A percentile compares a stretch with the other conserved stretches of the same genome.
phyloP scores from a whole-genome alignment of 2,113 vertebrate genomes.

The Scophthalmus maximus region DNA sequence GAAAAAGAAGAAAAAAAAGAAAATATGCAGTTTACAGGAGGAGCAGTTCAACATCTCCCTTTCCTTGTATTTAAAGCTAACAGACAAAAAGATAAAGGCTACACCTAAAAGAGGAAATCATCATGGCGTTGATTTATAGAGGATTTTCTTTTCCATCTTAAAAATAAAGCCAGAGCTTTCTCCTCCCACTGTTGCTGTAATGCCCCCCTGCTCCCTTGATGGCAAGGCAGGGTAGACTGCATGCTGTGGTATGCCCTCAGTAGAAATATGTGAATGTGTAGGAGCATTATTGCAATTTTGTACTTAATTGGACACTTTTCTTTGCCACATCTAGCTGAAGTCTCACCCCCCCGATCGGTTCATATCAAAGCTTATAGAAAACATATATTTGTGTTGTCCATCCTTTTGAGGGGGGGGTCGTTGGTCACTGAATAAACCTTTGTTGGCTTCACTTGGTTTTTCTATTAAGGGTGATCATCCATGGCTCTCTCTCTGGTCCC shows the following conservation, averaged over 20 bases:
- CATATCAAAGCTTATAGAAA: constrained; percentile 55
- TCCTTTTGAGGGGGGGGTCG: background rate
- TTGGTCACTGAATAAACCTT: constrained; percentile 26
- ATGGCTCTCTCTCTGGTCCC: constrained; percentile 29
- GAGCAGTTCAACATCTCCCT: constrained; percentile 4
- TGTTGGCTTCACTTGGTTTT: constrained; percentile 23
- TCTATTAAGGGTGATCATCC: constrained; percentile 44
- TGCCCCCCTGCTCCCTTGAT: constrained; percentile 67
- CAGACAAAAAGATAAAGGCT: background rate
- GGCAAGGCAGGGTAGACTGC: constrained; percentile 78
- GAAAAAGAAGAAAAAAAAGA: constrained; percentile 1
- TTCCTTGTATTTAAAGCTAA: background rate
- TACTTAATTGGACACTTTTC: constrained; percentile 67
- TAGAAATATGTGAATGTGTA: constrained; percentile 80
- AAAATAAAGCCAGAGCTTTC: constrained; percentile 56
- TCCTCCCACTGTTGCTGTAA: constrained; percentile 76
- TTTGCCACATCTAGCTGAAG: constrained; percentile 67
- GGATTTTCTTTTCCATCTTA: constrained; percentile 10
- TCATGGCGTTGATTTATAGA: constrained; percentile 26
- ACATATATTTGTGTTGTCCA: constrained; percentile 64
- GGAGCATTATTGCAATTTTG: constrained; percentile 76
- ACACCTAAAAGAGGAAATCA: constrained; percentile 1
- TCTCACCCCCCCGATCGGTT: constrained; percentile 39
- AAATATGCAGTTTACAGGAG: background rate
- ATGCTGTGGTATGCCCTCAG: constrained; percentile 80